Evolutionary conservation across 2,113 vertebrate species (phyloP).

Genomic region (Hemiprocne comata): DNA sequence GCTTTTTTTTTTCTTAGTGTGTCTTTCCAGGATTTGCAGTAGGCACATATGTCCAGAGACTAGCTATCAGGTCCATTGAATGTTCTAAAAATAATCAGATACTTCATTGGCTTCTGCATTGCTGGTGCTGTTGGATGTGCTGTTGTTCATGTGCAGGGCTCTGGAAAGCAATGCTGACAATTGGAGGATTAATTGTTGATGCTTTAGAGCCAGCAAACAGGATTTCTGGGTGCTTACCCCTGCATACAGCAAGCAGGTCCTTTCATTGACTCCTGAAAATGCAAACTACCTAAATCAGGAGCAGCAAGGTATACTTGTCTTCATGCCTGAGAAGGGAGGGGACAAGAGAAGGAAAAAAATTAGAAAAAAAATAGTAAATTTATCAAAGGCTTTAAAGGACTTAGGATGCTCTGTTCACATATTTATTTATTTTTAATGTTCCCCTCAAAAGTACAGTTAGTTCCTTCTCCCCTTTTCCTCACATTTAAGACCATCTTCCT

Average conservation of each 20-base stretch:
- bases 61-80: neutral
- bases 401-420: neutral
- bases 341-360: neutral
- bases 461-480: neutral
- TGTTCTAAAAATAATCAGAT: slow-evolving; percentile 9
- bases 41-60: neutral
- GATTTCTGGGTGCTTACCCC: neutral
- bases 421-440: neutral
- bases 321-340: neutral
- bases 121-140: neutral
- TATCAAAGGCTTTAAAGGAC: neutral
- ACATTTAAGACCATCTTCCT: neutral
- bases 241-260: neutral
- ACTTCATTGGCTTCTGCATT: neutral
- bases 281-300: neutral
- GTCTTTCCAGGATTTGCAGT: neutral
- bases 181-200: neutral
- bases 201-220: neutral
- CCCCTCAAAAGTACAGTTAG: neutral
- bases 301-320: neutral
- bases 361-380: neutral
- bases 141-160: neutral
- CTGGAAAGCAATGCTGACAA: neutral
- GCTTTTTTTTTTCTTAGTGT: neutral
- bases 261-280: neutral